These are phyloP conservation scores for Climacteris rufus DNA, from an alignment of 2,113 vertebrate genomes.

Conservation along the genomic window DNA sequence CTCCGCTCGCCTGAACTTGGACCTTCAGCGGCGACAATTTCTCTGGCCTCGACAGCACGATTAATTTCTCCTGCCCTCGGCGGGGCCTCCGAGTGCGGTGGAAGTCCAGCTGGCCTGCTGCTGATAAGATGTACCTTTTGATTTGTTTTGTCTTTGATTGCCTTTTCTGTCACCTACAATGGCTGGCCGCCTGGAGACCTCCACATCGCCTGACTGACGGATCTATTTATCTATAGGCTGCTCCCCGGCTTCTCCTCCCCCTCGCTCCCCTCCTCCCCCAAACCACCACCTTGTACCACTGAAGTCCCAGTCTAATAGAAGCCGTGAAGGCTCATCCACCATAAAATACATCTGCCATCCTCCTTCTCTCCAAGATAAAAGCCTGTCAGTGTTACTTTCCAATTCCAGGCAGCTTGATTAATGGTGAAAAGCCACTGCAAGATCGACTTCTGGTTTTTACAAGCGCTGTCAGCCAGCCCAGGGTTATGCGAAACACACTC, in stretches of 20 bases:
- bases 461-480: slow-evolving; percentile 69
- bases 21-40: slow-evolving; percentile 70
- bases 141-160: slow-evolving; percentile 79
- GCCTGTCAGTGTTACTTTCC: slow-evolving; percentile 76
- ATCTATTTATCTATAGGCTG: slow-evolving; percentile 76
- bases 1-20: slow-evolving; percentile 67
- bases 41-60: slow-evolving; percentile 75
- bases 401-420: slow-evolving; percentile 79
- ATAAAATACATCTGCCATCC: slow-evolving; percentile 71
- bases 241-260: slow-evolving; percentile 59
- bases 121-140: slow-evolving; percentile 80
- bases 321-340: slow-evolving; percentile 60
- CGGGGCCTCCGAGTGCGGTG: slow-evolving; percentile 60
- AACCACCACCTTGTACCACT: slow-evolving; percentile 47
- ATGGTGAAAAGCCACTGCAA: slow-evolving; percentile 75
- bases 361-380: slow-evolving; percentile 72
- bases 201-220: slow-evolving; percentile 73
- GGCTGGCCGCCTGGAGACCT: slow-evolving; percentile 73
- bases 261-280: slow-evolving; percentile 35
- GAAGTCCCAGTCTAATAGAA: slow-evolving; percentile 50
- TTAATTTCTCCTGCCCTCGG: slow-evolving; percentile 76
- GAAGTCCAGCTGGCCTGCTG: slow-evolving; percentile 74
- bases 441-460: slow-evolving; percentile 76
- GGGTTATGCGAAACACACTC: slow-evolving; percentile 69
- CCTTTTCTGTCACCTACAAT: slow-evolving; percentile 76